phyloP scores from a whole-genome alignment of 2,113 vertebrate species.

The Syngnathoides biaculeatus region DNA sequence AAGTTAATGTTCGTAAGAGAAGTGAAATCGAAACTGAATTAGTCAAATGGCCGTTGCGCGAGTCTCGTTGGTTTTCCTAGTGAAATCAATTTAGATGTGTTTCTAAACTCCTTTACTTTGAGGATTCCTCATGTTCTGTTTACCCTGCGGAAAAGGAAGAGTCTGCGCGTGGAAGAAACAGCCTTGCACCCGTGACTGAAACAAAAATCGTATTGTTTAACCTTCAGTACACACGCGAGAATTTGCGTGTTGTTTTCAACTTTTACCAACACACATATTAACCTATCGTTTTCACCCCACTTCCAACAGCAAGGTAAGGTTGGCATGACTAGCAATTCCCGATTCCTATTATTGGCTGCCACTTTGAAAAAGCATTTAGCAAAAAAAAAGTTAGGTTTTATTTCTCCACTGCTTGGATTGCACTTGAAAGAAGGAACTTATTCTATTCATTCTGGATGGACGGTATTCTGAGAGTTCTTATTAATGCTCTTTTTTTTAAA shows the following conservation, averaged over 20 bases:
- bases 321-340: neutral
- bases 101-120: neutral
- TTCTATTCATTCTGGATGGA: too few species aligned
- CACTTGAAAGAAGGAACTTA: neutral
- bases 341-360: neutral
- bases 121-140: neutral
- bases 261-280: neutral
- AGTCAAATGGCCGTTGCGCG: neutral
- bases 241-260: neutral
- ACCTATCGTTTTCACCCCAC: neutral
- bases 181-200: neutral
- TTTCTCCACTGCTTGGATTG: neutral
- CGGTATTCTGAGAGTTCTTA: too few species aligned
- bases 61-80: neutral
- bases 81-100: neutral
- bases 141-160: neutral
- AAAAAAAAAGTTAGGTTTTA: neutral
- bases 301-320: slow-evolving; percentile 34
- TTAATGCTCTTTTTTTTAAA: too few species aligned
- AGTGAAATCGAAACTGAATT: slow-evolving; percentile 67
- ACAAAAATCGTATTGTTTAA: neutral
- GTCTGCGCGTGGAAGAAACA: neutral
- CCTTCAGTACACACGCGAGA: neutral
- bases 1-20: slow-evolving; percentile 30
- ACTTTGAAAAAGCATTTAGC: neutral